These are phyloP conservation scores for Lycorma delicatula DNA, from an alignment of 1,140 invertebrate genomes.

Conservation along the genomic window DNA sequence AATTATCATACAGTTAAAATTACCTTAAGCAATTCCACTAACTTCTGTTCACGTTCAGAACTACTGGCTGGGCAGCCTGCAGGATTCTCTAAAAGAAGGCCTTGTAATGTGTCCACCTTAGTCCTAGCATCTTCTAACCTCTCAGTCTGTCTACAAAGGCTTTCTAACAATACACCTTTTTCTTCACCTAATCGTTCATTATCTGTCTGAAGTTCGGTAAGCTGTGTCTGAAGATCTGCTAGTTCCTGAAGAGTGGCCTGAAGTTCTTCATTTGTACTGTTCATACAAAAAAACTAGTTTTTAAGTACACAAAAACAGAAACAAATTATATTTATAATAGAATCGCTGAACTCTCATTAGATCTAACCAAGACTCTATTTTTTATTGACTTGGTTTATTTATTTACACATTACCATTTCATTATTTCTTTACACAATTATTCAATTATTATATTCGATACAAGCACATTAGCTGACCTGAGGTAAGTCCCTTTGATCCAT, in stretches of 20 bases:
- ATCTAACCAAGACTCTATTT: too few relatives aligned
- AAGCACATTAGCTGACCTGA: too few relatives aligned
- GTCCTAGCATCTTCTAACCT: conserved; percentile 75
- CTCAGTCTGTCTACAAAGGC: conserved; percentile 84
- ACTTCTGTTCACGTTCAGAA: conserved; percentile 68
- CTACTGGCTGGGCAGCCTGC: conserved; percentile 38
- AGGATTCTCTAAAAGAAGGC: conserved; percentile 49
- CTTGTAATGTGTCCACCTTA: conserved; percentile 63
- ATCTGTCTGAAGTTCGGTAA: conserved; percentile 76
- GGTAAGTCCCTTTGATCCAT: too few relatives aligned
- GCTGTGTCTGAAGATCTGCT: conserved; percentile 76
- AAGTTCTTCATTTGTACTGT: conserved; percentile 86
- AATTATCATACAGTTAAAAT: too few relatives aligned
- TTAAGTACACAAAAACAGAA: too few relatives aligned
- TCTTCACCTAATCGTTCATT: conserved; percentile 81
- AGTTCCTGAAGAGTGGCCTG: conserved; percentile 90
- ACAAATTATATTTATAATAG: too few relatives aligned
- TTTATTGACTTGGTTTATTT: too few relatives aligned
- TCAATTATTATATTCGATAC: not conserved
- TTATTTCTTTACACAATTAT: not conserved
- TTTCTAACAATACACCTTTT: conserved; percentile 80
- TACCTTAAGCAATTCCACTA: conserved; percentile 77
- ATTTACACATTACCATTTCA: not conserved
- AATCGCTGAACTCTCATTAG: too few relatives aligned
- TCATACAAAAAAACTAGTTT: too few relatives aligned